Evolutionary conservation across 92 coral and sea anemone genomes (phyloP).

Genomic region (Virgularia gustaviana): DNA sequence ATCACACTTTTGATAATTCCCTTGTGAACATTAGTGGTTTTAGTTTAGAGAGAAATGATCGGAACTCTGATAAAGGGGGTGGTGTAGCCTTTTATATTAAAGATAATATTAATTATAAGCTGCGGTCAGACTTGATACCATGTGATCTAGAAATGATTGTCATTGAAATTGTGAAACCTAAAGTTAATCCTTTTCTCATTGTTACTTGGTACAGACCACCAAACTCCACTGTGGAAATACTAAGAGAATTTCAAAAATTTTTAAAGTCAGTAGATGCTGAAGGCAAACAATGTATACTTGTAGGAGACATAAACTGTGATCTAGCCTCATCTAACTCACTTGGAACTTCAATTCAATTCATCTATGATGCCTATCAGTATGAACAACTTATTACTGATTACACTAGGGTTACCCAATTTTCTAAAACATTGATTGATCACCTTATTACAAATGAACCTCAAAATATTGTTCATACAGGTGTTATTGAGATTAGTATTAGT

Average conservation of each 20-base stretch:
- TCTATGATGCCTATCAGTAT: conserved; percentile 22
- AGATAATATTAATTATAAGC: neutral
- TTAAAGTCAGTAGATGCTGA: neutral
- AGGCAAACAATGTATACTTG: neutral
- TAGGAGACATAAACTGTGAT: conserved; percentile 1
- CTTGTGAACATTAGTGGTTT: too few relatives aligned
- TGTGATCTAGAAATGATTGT: conserved; percentile 7
- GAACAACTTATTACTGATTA: conserved; percentile 8
- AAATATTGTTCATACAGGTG: conserved; percentile 12
- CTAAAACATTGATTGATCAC: conserved; percentile 15
- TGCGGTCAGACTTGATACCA: conserved; percentile 3
- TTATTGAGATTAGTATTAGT: conserved; percentile 7
- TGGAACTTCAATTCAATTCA: neutral
- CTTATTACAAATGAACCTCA: conserved; percentile 14
- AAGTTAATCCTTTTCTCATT: conserved; percentile 8
- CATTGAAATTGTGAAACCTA: conserved; percentile 17
- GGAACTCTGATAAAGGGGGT: conserved; percentile 4
- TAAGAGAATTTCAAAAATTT: conserved; percentile 7
- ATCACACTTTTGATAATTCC: too few relatives aligned
- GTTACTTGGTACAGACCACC: conserved; percentile 28
- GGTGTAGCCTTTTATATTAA: conserved; percentile 4
- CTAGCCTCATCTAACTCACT: neutral
- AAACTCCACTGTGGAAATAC: neutral
- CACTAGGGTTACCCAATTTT: conserved; percentile 14
- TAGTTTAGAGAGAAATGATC: too few relatives aligned